Conservation (phyloP, 2,888 invertebrate genomes). For the Pyrrhosoma nymphula region DNA sequence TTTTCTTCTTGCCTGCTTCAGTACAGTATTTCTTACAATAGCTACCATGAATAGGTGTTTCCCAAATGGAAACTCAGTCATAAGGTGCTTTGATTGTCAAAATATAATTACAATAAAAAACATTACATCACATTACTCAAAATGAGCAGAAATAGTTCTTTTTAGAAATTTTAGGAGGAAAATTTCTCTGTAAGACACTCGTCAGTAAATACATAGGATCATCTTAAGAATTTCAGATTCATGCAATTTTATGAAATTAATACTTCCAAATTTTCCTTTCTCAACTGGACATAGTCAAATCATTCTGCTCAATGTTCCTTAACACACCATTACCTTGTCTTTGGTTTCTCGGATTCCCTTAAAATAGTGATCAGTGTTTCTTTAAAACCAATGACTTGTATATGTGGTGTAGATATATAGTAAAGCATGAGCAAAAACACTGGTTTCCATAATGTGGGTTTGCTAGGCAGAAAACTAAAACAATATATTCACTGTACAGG, state of each 20-base stretch:
- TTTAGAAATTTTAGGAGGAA: background rate
- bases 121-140: background rate
- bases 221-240: background rate
- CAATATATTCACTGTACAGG: background rate
- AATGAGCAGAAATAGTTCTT: background rate
- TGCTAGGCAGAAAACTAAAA: background rate
- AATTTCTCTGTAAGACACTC: background rate
- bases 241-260: background rate
- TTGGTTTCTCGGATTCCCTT: background rate
- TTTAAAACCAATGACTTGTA: background rate
- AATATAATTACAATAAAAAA: background rate
- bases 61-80: background rate
- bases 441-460: constrained; percentile 18
- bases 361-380: background rate
- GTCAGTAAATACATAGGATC: background rate
- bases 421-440: background rate
- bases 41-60: background rate
- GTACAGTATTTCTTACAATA: background rate
- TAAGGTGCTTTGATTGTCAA: background rate
- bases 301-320: background rate
- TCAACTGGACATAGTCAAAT: background rate
- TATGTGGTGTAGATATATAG: background rate
- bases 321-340: background rate
- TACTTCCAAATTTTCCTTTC: background rate
- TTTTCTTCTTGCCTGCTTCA: background rate